Conservation (phyloP, 2,797 vertebrate species). For the Chelonia mydas region DNA sequence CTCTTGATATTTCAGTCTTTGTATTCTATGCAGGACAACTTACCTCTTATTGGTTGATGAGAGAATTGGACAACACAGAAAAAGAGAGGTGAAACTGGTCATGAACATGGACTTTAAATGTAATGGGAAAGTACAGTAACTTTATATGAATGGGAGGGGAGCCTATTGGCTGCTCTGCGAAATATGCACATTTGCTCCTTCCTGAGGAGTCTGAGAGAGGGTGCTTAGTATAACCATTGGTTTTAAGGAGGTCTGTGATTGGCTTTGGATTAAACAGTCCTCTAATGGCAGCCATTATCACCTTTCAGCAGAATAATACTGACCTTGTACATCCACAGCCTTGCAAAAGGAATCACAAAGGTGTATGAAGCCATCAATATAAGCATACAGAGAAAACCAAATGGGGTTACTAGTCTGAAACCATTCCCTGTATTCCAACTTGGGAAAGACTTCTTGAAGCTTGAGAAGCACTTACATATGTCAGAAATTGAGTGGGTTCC, state of each 20-base stretch:
- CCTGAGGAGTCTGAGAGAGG: constrained; percentile 32
- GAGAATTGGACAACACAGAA: neutral
- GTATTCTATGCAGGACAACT: neutral
- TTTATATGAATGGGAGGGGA: neutral
- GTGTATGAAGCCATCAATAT: neutral
- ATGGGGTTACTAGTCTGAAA: neutral
- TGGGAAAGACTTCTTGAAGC: neutral
- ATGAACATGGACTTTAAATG: constrained; percentile 38
- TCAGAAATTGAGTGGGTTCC: neutral
- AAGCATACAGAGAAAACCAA: neutral
- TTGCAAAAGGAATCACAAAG: neutral
- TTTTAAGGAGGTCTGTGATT: constrained; percentile 39
- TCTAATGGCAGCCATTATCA: neutral
- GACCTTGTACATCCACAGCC: neutral
- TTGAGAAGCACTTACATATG: neutral
- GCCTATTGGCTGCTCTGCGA: neutral
- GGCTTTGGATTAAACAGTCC: neutral
- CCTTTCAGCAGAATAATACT: neutral
- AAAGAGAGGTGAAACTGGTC: neutral
- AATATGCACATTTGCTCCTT: constrained; percentile 52
- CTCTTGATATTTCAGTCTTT: neutral
- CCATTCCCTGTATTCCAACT: neutral
- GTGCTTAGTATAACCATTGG: constrained; percentile 25
- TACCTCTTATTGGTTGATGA: neutral
- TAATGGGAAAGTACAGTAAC: constrained; percentile 23